Base-by-base conservation (phyloP, 2,113 vertebrate species). In the Spea bombifrons region DNA sequence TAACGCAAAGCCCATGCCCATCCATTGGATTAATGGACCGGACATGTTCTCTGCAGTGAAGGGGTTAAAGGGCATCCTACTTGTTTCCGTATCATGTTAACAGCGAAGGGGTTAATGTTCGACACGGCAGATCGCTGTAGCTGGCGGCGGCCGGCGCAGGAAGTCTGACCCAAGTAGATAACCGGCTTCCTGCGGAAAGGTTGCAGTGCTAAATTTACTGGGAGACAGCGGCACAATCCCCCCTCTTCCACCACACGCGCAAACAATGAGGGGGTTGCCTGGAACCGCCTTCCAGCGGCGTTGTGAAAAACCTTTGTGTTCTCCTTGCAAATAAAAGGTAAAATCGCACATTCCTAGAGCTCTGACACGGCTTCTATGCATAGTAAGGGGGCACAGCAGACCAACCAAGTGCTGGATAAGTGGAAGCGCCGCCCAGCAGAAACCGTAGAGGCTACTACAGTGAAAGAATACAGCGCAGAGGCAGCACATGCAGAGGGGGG, bases 181-280 rank as follows among this genome's bases (percentile, higher is more conserved):
- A 80, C 48, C 45, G 71, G 67, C 63, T 73, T 80, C 71, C 77
- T 73, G 70, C 15, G 71, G 77, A 73, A 80, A 80, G 63, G 77
- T 16, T 45, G 57, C 53, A 52, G 30, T 66, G 47, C 43, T 73
- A 80, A 80, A 73, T 46, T 66, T 72, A 73, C 77, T 49, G n/a
- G 44, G 66, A 67, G 55, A n/a, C 68, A 65, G 47, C 8, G n/a
- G 55, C 30, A 65, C 66, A 72, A 49, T 4, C 30, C 50, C 59
- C 67, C 53, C 4, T 61, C 5, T 64, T 48, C 46, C 57, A 49
- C 48, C 52, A 45, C 64, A 30, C 2, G 30, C 30, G 30, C 30
- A 30, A 30, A 30, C 30, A 30, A 30, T 30, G 30, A 30, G 30
- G 30, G 30, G 30, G 30, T 30, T 30, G 30, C 30, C 30, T 30